Evolutionary conservation across 2,888 invertebrate genomes (phyloP).

Genomic region (Parascotia fuliginaria): DNA sequence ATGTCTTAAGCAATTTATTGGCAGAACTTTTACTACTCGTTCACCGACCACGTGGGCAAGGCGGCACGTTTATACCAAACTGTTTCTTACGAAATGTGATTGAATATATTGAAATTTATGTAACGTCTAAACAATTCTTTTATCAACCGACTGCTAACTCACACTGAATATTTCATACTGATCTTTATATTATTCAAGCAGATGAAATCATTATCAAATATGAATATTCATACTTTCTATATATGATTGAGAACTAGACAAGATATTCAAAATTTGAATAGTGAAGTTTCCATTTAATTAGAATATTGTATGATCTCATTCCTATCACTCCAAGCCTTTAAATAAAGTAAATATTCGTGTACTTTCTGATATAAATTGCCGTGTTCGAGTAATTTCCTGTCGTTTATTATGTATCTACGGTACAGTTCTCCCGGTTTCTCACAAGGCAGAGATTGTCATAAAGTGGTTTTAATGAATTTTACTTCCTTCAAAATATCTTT

Average conservation of each 20-base stretch:
- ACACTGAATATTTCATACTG: constrained; percentile 78
- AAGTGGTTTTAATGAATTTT: background rate
- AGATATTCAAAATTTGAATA: background rate
- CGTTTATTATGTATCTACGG: background rate
- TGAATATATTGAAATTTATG: constrained; percentile 64
- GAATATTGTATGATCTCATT: background rate
- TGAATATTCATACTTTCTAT: constrained; percentile 37
- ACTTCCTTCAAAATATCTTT: background rate
- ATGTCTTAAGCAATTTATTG: constrained; percentile 8
- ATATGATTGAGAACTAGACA: constrained; percentile 7
- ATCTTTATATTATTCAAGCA: constrained; percentile 70
- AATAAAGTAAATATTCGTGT: background rate
- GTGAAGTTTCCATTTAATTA: background rate
- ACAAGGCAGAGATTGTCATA: background rate
- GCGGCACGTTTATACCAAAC: constrained; percentile 28
- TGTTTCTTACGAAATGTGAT: constrained; percentile 34
- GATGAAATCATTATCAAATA: constrained; percentile 48
- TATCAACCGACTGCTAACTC: constrained; percentile 54
- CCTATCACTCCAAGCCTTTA: background rate
- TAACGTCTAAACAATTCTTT: constrained; percentile 49
- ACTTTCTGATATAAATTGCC: background rate
- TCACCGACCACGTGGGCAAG: constrained; percentile 19
- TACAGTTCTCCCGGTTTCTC: background rate
- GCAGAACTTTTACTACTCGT: constrained; percentile 5
- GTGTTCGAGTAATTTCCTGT: constrained; percentile 2